A percentile compares a stretch with the other conserved stretches of the same genome.
These are phyloP conservation scores for Ovis canadensis DNA, from an alignment of 2,113 vertebrate genomes.

Conservation along the genomic window DNA sequence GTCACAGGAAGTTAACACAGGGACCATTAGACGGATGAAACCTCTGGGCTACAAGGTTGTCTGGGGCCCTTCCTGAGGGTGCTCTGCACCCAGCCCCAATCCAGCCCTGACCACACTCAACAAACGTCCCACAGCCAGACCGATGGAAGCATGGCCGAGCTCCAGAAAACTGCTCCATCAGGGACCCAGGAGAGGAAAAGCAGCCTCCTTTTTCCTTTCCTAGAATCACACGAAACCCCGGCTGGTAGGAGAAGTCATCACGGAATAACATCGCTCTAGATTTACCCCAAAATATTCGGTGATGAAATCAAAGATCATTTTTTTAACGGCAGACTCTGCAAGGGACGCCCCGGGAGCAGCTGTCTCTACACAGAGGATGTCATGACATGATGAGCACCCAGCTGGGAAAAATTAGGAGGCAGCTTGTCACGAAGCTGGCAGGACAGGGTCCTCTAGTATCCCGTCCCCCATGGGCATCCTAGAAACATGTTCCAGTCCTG, in stretches of 20 bases:
- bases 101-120: neutral
- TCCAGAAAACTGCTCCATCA: neutral
- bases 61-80: rapidly evolving
- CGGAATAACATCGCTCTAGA: neutral
- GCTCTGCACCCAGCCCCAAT: neutral
- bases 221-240: neutral
- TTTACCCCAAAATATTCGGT: neutral
- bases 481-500: neutral
- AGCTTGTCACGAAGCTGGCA: neutral
- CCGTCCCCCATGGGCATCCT: neutral
- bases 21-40: neutral
- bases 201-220: neutral
- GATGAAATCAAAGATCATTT: neutral
- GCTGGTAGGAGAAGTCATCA: rapidly evolving
- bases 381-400: neutral
- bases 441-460: neutral
- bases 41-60: rapidly evolving
- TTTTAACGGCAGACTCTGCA: neutral
- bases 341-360: neutral
- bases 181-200: neutral
- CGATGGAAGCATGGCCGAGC: rapidly evolving
- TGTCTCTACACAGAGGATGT: neutral
- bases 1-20: neutral
- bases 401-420: neutral
- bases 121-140: rapidly evolving